Percentiles rank a stretch among this genome's conserved stretches.
These are phyloP conservation scores for Rhinichthys osculus DNA, from an alignment of 2,797 vertebrate species.

Conservation along the genomic window DNA sequence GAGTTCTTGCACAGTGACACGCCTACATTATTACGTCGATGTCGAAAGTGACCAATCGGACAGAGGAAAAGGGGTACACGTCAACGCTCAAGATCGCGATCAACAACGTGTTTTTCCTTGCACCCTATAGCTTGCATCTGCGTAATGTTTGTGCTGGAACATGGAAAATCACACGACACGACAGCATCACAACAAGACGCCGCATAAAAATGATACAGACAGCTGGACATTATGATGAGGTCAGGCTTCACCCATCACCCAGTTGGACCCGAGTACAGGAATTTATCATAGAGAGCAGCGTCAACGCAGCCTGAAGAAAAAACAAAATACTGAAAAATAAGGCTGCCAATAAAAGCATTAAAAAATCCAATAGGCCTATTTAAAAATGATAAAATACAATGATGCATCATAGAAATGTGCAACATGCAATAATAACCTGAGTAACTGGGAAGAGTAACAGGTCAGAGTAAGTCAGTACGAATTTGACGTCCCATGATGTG, in stretches of 20 bases:
- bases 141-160: background rate
- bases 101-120: conserved; percentile 9
- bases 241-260: conserved; percentile 32
- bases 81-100: background rate
- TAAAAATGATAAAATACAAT: background rate
- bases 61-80: background rate
- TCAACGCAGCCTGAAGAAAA: background rate
- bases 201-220: background rate
- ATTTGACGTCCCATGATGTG: background rate
- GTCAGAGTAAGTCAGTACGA: background rate
- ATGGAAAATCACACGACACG: background rate
- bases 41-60: conserved; percentile 7
- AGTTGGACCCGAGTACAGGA: conserved; percentile 12
- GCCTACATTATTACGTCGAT: conserved; percentile 6
- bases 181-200: background rate
- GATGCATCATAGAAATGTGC: background rate
- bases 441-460: background rate
- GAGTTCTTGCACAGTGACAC: background rate
- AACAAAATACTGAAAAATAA: background rate
- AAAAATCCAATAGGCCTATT: background rate
- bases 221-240: background rate
- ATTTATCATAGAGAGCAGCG: background rate
- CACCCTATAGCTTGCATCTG: background rate
- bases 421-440: background rate
- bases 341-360: background rate